Percentiles rank a stretch among this genome's conserved stretches.
Evolutionary conservation across 2,797 vertebrate species (phyloP).

Genomic region (Ctenopoma multispine): DNA sequence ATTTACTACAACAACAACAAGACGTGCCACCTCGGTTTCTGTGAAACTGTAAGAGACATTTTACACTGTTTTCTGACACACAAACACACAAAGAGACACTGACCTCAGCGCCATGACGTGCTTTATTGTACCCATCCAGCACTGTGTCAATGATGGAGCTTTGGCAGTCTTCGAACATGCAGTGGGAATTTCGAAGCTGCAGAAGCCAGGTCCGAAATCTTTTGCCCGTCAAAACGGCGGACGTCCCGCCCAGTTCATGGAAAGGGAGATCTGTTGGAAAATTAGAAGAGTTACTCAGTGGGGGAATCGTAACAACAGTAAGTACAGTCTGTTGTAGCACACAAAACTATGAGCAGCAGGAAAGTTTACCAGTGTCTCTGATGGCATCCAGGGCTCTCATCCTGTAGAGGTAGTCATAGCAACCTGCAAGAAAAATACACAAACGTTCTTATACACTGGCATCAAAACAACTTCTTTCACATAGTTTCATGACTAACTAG

Average conservation of each 20-base stretch:
- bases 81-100: constrained; percentile 40
- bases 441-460: neutral
- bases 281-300: too few relatives aligned
- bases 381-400: constrained; percentile 97
- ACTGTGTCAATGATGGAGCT: constrained; percentile 88
- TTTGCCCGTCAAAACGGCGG: constrained; percentile 89
- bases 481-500: constrained; percentile 1
- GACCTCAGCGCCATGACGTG: constrained; percentile 93
- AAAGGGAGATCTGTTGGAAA: constrained; percentile 89
- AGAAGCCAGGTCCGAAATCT: constrained; percentile 91
- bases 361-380: constrained; percentile 87
- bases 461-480: neutral
- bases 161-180: constrained; percentile 84
- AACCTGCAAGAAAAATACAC: constrained; percentile 80
- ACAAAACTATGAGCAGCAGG: neutral
- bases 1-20: too few relatives aligned
- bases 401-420: constrained; percentile 92
- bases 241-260: constrained; percentile 83
- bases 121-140: constrained; percentile 92
- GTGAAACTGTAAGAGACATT: too few relatives aligned
- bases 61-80: neutral
- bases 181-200: constrained; percentile 88
- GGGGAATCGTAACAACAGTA: neutral
- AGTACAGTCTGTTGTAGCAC: neutral
- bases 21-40: too few relatives aligned